Evolutionary conservation across 2,113 vertebrate species (phyloP).

Genomic region (human (Homo sapiens)): DNA sequence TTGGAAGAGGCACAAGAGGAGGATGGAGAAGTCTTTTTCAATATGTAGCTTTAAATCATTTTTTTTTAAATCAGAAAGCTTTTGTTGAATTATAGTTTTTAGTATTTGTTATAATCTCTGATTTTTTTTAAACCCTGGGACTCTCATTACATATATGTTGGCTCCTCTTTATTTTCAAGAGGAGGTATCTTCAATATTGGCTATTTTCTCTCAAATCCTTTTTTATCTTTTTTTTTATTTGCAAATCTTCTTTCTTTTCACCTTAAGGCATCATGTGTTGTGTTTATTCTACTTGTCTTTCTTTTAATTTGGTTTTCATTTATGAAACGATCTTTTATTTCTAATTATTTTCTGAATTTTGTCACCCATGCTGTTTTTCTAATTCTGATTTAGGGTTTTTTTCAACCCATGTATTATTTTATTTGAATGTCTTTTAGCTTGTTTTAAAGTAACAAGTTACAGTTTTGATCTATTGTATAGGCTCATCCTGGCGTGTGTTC

Average conservation of each 20-base stretch:
- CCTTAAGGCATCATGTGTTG: background rate
- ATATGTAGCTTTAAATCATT: background rate
- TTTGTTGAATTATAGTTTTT: constrained; percentile 2
- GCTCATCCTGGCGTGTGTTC: background rate
- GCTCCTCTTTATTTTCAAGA: background rate
- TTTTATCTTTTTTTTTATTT: background rate
- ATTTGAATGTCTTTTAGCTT: background rate
- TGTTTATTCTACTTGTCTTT: background rate
- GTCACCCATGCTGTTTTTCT: background rate
- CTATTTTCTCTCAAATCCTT: background rate
- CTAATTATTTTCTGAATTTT: background rate
- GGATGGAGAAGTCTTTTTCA: background rate
- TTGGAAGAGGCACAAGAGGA: background rate
- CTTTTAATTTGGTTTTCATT: background rate
- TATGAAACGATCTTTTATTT: constrained; percentile 5
- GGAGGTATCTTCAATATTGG: background rate
- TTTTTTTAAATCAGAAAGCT: background rate
- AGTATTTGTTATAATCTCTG: background rate
- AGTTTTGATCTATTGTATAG: background rate
- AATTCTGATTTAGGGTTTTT: background rate
- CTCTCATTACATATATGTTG: background rate
- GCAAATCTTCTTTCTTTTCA: background rate
- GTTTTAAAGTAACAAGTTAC: background rate
- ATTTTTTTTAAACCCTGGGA: background rate
- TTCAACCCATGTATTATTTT: background rate